phyloP scores from a whole-genome alignment of 2,113 vertebrate species.

The Columbina picui region DNA sequence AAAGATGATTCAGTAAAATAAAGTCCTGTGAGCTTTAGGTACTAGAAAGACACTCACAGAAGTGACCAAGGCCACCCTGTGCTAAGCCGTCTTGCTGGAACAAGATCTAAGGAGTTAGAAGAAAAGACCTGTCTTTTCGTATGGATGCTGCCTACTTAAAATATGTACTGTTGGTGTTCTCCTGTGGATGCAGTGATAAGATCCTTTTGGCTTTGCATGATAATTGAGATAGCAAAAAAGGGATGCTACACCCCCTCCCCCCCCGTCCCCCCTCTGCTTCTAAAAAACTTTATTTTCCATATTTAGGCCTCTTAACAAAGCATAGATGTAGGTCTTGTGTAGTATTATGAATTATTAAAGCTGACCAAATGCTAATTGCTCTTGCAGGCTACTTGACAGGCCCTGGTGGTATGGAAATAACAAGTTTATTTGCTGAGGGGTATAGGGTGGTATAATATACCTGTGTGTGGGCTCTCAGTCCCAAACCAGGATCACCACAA shows the following conservation, averaged over 20 bases:
- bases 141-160: neutral
- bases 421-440: neutral
- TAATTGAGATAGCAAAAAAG: neutral
- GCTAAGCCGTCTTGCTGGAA: neutral
- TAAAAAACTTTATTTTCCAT: neutral
- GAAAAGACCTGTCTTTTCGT: neutral
- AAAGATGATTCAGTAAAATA: neutral
- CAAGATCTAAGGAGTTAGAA: neutral
- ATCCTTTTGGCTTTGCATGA: neutral
- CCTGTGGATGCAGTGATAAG: neutral
- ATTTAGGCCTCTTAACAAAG: neutral
- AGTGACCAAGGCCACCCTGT: neutral
- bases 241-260: neutral
- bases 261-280: neutral
- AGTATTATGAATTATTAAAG: neutral
- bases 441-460: neutral
- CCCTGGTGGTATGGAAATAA: neutral
- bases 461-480: neutral
- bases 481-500: neutral
- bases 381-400: neutral
- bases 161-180: neutral
- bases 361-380: neutral
- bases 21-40: rapidly evolving
- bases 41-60: neutral
- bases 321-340: neutral